Conservation (phyloP, 1,140 invertebrate genomes). For the Drosophila lowei region DNA sequence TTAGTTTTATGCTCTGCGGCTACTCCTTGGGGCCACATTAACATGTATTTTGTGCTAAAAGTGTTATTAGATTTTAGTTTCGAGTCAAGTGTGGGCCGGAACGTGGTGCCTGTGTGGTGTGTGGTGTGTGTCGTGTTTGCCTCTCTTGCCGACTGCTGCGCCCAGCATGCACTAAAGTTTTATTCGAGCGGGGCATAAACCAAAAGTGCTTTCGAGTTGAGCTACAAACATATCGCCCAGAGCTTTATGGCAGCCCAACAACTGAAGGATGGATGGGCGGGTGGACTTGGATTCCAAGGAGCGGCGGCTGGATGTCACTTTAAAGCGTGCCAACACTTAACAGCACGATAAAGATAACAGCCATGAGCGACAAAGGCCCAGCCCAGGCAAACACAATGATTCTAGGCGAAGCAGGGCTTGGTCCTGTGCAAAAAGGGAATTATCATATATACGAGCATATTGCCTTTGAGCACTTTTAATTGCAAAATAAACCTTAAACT, state of each 20-base stretch:
- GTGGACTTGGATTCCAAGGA: neutral
- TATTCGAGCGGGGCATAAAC: conserved; percentile 69
- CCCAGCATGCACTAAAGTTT: conserved; percentile 71
- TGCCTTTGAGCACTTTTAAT: conserved; percentile 56
- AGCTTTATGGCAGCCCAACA: conserved; percentile 59
- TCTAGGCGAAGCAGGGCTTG: neutral
- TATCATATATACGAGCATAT: conserved; percentile 1
- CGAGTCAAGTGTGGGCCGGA: conserved; percentile 67
- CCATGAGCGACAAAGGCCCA: conserved; percentile 4
- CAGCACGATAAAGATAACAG: conserved; percentile 67
- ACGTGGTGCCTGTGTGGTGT: neutral
- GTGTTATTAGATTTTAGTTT: conserved; percentile 82
- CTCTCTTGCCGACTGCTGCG: conserved; percentile 14
- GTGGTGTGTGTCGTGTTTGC: conserved; percentile 15
- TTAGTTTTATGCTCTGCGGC: conserved; percentile 52
- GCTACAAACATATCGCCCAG: conserved; percentile 61
- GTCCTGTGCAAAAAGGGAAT: conserved; percentile 9
- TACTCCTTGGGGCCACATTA: conserved; percentile 74
- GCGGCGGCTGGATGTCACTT: conserved; percentile 49
- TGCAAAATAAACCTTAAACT: conserved; percentile 50
- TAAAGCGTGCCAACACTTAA: conserved; percentile 76
- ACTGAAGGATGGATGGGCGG: conserved; percentile 4
- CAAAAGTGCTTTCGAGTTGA: conserved; percentile 76
- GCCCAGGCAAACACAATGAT: conserved; percentile 4
- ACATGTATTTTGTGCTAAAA: conserved; percentile 81